Evolutionary conservation across 2,888 invertebrate species (phyloP), one percentile per base, ranked within the genome.

Genomic region (Auanema sp.): DNA sequence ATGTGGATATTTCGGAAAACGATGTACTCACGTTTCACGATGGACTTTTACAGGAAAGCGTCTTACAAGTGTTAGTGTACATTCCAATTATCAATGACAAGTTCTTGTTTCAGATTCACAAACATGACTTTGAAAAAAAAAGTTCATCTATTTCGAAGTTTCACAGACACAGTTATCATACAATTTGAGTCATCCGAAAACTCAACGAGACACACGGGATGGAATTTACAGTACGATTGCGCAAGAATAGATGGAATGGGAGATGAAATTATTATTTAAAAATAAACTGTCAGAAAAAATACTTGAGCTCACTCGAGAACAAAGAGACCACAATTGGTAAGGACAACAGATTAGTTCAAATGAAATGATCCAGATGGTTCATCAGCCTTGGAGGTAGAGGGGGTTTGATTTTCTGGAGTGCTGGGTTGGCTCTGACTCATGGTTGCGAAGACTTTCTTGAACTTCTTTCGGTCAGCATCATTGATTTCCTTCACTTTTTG

Each of bases 401-500:
- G 33, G 8, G 33, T 33, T 33, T 33, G 33, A 33, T 3, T 33
- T 8, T 33, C 33, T 5, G 33, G 33, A 33, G 33, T 33, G 33
- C 33, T 33, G 33, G 33, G 33, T 8, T 33, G 33, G 33, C 33
- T 33, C 33, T 33, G 33, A 33, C 33, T 33, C 33, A 33, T 33
- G 33, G 33, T 93, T 78, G 92, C 90, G 86, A 97, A 97, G 92
- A 97, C 94, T 85, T 92, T 93, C 14, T 91, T 91, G 85, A 93
- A 97, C 42, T 90, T 88, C 79, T 91, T 90, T 73, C 91, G 89
- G 84, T 90, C 91, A 18, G 89, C 87, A 65, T 89, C 88, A 65
- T 89, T 71, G 47, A 92, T 92, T 16, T 91, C 89, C 84, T 90
- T 90, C 18, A 93, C 87, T 66, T 89, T 87, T 65, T 89, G 87